Conservation (phyloP, 2,113 vertebrate species). For the Leptobrachium leishanense region DNA sequence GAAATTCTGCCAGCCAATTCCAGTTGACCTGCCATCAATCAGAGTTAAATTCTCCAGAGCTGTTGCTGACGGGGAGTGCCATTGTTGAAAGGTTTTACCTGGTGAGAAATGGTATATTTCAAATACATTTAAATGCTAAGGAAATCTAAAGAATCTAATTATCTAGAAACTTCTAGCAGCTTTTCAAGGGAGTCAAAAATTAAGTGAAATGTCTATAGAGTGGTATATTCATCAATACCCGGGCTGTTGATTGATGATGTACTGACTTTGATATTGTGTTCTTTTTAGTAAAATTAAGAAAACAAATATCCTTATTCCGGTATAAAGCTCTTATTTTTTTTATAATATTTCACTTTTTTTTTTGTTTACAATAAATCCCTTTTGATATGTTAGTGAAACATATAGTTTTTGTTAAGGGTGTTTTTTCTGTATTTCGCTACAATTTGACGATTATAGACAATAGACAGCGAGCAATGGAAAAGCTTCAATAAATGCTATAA, state of each 20-base stretch:
- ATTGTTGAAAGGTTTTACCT: constrained; percentile 75
- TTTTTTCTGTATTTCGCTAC: too few relatives aligned
- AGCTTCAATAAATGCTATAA: too few relatives aligned
- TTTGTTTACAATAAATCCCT: too few relatives aligned
- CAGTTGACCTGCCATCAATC: constrained; percentile 82
- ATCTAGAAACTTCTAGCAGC: constrained; percentile 68
- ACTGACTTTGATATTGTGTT: constrained; percentile 3
- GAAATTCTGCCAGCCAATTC: constrained; percentile 83
- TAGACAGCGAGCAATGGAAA: too few relatives aligned
- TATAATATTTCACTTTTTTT: too few relatives aligned
- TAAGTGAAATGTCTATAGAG: constrained; percentile 65
- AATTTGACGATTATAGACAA: too few relatives aligned
- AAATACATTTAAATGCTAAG: constrained; percentile 73
- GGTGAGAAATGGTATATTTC: constrained; percentile 80
- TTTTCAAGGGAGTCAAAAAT: constrained; percentile 65
- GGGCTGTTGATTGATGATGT: constrained; percentile 42
- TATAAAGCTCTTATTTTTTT: neutral
- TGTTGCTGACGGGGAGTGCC: constrained; percentile 75
- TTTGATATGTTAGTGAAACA: constrained; percentile 27
- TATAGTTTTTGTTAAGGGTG: too few relatives aligned
- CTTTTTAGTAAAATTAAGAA: constrained; percentile 15
- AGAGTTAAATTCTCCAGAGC: constrained; percentile 77
- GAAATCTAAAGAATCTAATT: constrained; percentile 72
- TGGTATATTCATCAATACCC: constrained; percentile 46
- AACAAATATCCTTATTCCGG: neutral